Base-by-base conservation (phyloP, 2,888 invertebrate species). In the Aradus depressus region DNA sequence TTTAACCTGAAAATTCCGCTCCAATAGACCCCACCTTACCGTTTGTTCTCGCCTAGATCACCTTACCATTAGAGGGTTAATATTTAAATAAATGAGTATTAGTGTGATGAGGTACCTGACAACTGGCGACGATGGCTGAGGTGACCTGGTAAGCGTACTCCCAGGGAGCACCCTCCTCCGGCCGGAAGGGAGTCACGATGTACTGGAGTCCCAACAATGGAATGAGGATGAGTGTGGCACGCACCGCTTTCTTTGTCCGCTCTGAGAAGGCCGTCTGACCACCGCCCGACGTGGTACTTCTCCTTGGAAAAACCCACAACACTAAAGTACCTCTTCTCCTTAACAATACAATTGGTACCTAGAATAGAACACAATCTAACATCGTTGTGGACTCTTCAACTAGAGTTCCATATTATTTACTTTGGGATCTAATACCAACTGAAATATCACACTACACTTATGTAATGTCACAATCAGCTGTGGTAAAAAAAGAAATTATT, bases 201-300 rank as follows among this genome's bases (percentile, higher is more conserved):
- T 88, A 93, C 70, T 93, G 92, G 44, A 93, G 74, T 2, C 93
- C 95, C 55, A 95, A 73, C 60, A 95, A 74, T 22, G 95, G 95
- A 53, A 93, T 89, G 64, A 95, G 73, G 60, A 95, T 77, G 62
- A 92, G 72, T 1, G 90, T 91, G 44, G 90, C 95, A 61, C 86
- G 79, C 62, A 72, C 71, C 3, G 67, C 68, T 62, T 68, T 62
- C 38, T 58, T 55, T 5, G 58, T 61, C 12, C 60, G 22, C 12
- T 48, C 52, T 3, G 55, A 53, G 12, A 51, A 50, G n/a, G 52
- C 50, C 22, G 48, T 44, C 14, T 42, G 51, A n/a, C 31, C 49
- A 31, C 41, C 26, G 16, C 16, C 16, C 32, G 32, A 19, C 4
- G 41, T 49, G n/a, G n/a, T n/a, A 42, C 49, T 41, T 49, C 49